These are phyloP conservation scores for Drosophila trapezifrons DNA, from an alignment of 1,140 invertebrate species.

Conservation along the genomic window DNA sequence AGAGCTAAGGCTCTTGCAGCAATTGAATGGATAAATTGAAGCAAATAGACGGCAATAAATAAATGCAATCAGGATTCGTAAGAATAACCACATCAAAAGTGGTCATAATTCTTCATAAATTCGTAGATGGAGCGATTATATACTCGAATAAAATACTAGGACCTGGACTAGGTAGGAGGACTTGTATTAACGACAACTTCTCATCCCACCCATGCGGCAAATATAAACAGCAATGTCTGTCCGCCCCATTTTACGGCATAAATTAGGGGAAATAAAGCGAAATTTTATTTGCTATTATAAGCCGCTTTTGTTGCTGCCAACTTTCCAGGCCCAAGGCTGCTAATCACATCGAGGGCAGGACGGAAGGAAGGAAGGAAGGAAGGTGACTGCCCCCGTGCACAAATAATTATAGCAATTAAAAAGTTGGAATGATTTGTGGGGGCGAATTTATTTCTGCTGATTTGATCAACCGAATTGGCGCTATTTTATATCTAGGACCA, in stretches of 20 bases:
- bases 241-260: conserved; percentile 35
- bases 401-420: conserved; percentile 74
- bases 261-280: conserved; percentile 27
- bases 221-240: conserved; percentile 16
- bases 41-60: conserved; percentile 4
- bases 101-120: background rate
- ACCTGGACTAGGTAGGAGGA: no score
- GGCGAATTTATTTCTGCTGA: conserved; percentile 52
- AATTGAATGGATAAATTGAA: conserved; percentile 3
- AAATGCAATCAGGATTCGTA: background rate
- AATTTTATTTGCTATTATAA: conserved; percentile 52
- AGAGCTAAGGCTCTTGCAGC: background rate
- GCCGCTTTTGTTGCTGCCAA: conserved; percentile 24
- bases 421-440: conserved; percentile 65
- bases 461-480: conserved; percentile 51
- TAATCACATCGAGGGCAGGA: conserved; percentile 35
- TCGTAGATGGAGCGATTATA: background rate
- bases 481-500: background rate
- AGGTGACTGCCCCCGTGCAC: conserved; percentile 18
- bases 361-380: background rate
- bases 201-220: conserved; percentile 8
- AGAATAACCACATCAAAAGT: background rate
- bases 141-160: background rate
- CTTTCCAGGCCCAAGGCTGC: conserved; percentile 37
- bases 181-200: background rate